phyloP scores from a whole-genome alignment of 1,140 invertebrate genomes.

The Drosophila pseudoobscura region DNA sequence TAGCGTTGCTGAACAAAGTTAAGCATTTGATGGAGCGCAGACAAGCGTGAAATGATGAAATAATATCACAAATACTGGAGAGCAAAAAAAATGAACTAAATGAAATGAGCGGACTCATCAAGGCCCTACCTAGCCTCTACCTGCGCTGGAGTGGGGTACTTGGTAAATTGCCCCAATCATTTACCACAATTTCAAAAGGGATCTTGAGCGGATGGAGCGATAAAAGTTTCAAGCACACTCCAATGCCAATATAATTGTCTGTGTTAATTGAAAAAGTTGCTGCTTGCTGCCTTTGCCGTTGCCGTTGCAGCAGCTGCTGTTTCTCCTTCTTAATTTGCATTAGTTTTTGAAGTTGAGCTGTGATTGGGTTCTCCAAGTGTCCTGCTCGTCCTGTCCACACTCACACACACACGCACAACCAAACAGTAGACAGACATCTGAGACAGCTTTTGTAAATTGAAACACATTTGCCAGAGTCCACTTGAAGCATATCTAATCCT shows the following conservation, averaged over 20 bases:
- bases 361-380: conserved; percentile 36
- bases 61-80: conserved; percentile 47
- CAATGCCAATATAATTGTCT: conserved; percentile 69
- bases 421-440: background rate
- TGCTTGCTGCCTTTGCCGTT: conserved; percentile 50
- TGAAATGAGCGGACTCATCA: conserved; percentile 52
- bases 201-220: conserved; percentile 45
- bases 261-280: conserved; percentile 76
- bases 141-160: conserved; percentile 7
- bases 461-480: conserved; percentile 33
- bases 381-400: conserved; percentile 20
- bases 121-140: conserved; percentile 7
- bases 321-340: conserved; percentile 45
- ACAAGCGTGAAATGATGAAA: conserved; percentile 71
- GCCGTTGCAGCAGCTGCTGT: conserved; percentile 32
- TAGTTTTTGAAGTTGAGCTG: conserved; percentile 39
- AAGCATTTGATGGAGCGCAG: conserved; percentile 66
- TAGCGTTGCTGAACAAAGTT: conserved; percentile 60
- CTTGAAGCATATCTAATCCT: conserved; percentile 58
- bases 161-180: conserved; percentile 65
- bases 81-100: conserved; percentile 35
- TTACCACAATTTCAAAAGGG: conserved; percentile 49
- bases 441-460: conserved; percentile 18
- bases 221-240: conserved; percentile 66
- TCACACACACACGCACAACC: background rate